phyloP scores from a whole-genome alignment of 1,140 invertebrate genomes.

The Bilobella aurantiaca region DNA sequence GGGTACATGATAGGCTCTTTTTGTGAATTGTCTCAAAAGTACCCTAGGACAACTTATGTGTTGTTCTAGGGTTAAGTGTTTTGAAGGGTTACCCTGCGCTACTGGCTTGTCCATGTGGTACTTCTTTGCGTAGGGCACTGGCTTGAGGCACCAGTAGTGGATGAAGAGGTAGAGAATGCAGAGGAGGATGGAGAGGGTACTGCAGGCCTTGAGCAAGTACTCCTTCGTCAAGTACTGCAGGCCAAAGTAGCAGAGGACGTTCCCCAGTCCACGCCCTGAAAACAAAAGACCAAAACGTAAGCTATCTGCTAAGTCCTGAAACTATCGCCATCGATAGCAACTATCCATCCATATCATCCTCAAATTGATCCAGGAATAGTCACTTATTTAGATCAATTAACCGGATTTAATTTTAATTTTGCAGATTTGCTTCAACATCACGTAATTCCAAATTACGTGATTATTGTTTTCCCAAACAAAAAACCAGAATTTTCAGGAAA shows the following conservation, averaged over 20 bases:
- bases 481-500: no score
- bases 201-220: conserved; percentile 22
- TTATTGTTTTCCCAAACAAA: no score
- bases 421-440: no score
- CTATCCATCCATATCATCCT: no score
- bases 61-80: no score
- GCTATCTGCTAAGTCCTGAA: background rate
- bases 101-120: conserved; percentile 23
- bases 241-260: conserved; percentile 21
- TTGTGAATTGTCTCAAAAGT: background rate
- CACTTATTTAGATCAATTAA: no score
- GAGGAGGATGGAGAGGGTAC: conserved; percentile 16
- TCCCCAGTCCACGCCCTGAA: conserved; percentile 30
- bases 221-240: conserved; percentile 24
- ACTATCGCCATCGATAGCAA: background rate
- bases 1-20: no score
- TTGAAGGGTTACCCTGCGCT: conserved; percentile 12
- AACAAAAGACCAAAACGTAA: conserved; percentile 2
- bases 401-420: no score
- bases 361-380: no score
- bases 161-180: conserved; percentile 27
- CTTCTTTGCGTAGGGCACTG: conserved; percentile 18
- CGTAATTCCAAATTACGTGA: no score
- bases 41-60: no score
- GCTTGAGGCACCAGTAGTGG: conserved; percentile 31